Percentiles rank a stretch among this genome's conserved stretches.
Conservation (phyloP, 2,113 vertebrate genomes). For the Gobio gobio region DNA sequence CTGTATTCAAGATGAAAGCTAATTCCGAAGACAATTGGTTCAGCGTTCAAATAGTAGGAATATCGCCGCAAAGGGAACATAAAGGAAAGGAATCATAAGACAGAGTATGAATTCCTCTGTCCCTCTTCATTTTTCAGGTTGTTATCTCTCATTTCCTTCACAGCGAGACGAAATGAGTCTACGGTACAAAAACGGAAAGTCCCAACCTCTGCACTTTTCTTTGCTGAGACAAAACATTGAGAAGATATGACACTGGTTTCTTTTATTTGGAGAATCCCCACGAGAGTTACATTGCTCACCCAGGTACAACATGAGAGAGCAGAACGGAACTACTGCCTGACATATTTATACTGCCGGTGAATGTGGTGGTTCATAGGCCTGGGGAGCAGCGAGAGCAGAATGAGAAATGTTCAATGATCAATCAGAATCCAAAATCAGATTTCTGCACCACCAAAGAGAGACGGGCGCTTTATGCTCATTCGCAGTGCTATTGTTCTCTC, state of each 20-base stretch:
- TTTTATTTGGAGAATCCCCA: conserved; percentile 36
- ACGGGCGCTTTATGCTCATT: conserved; percentile 10
- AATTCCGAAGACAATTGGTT: conserved; percentile 10
- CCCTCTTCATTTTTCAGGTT: conserved; percentile 26
- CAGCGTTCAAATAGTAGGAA: not conserved
- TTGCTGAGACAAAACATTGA: conserved; percentile 38
- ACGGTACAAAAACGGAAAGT: conserved; percentile 20
- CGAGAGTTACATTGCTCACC: conserved; percentile 21
- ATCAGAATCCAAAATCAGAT: conserved; percentile 34
- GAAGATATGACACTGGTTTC: conserved; percentile 22
- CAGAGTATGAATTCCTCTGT: conserved; percentile 1
- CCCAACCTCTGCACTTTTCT: conserved; percentile 18
- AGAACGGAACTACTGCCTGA: conserved; percentile 2
- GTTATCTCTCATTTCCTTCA: conserved; percentile 2
- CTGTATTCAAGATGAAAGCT: conserved; percentile 16
- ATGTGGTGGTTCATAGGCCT: conserved; percentile 21
- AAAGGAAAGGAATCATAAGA: conserved; percentile 18
- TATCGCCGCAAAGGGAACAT: not conserved
- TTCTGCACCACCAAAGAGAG: conserved; percentile 26
- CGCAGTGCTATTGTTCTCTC: not conserved
- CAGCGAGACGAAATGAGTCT: conserved; percentile 4
- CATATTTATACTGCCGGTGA: conserved; percentile 29
- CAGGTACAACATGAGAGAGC: conserved; percentile 35
- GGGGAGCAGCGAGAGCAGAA: not conserved
- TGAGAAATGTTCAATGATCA: conserved; percentile 31